phyloP scores from a whole-genome alignment of 92 coral and sea anemone species.

The Anthopleura xanthogrammica region DNA sequence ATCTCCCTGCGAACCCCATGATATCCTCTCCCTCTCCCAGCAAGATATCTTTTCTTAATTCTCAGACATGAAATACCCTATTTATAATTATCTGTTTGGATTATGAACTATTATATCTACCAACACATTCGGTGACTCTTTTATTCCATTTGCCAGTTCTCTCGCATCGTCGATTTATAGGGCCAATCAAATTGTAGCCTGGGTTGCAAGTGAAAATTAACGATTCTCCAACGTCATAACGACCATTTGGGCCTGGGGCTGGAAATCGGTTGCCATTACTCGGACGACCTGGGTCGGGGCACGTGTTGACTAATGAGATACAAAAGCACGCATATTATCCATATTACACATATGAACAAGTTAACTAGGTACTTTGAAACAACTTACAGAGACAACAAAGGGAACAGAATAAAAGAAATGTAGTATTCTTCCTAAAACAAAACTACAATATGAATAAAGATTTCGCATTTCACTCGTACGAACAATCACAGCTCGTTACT shows the following conservation, averaged over 20 bases:
- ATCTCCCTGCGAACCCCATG: too few relatives aligned
- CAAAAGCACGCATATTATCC: not conserved
- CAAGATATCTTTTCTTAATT: too few relatives aligned
- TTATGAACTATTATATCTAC: slow-evolving; percentile 12
- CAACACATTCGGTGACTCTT: slow-evolving; percentile 50
- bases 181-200: slow-evolving; percentile 59
- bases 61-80: too few relatives aligned
- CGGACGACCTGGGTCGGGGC: slow-evolving; percentile 90
- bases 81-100: not conserved
- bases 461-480: too few relatives aligned
- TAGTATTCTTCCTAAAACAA: too few relatives aligned
- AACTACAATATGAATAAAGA: too few relatives aligned
- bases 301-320: slow-evolving; percentile 22
- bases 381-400: too few relatives aligned
- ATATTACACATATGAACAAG: too few relatives aligned
- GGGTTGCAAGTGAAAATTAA: slow-evolving; percentile 79
- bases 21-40: too few relatives aligned
- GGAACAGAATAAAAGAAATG: not conserved
- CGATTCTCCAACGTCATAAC: slow-evolving; percentile 57
- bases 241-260: slow-evolving; percentile 53
- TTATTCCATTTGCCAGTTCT: slow-evolving; percentile 77
- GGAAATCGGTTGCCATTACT: slow-evolving; percentile 73
- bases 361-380: too few relatives aligned
- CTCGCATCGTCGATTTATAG: slow-evolving; percentile 49
- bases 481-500: not conserved